These are phyloP conservation scores for Zelleria hepariella DNA, from an alignment of 2,888 invertebrate genomes.

Conservation along the genomic window DNA sequence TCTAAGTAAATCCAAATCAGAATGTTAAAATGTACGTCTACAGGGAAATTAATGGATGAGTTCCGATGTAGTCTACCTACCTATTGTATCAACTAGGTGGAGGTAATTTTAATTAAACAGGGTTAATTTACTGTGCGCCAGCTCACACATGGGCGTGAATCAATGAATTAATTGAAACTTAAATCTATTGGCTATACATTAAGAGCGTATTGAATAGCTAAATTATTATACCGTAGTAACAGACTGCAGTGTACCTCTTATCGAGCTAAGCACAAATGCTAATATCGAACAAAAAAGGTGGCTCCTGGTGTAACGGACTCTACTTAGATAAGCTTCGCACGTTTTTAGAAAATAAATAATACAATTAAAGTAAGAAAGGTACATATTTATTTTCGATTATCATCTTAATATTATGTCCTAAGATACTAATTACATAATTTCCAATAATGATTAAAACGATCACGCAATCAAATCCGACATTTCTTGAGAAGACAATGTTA, in stretches of 20 bases:
- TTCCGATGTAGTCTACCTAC: not conserved
- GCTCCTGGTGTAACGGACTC: no score
- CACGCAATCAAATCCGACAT: no score
- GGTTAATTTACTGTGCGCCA: not conserved
- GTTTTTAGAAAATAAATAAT: not conserved
- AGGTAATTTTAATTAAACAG: not conserved
- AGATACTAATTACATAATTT: no score
- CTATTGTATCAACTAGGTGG: not conserved
- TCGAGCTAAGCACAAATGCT: no score
- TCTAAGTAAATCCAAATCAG: constrained; percentile 30
- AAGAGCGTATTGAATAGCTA: not conserved
- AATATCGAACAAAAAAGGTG: no score
- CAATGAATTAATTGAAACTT: not conserved
- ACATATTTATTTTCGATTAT: not conserved
- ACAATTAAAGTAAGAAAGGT: not conserved
- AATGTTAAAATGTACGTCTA: not conserved
- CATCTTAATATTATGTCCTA: not conserved
- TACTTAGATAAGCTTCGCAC: not conserved
- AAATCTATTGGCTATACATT: not conserved
- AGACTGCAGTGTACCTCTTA: no score
- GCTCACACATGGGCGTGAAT: not conserved
- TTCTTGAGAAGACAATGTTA: no score
- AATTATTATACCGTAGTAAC: no score
- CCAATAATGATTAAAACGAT: no score
- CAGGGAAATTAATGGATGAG: not conserved